Evolutionary conservation across 2,888 invertebrate genomes (phyloP).

Genomic region (Agonopterix alstromeriana): DNA sequence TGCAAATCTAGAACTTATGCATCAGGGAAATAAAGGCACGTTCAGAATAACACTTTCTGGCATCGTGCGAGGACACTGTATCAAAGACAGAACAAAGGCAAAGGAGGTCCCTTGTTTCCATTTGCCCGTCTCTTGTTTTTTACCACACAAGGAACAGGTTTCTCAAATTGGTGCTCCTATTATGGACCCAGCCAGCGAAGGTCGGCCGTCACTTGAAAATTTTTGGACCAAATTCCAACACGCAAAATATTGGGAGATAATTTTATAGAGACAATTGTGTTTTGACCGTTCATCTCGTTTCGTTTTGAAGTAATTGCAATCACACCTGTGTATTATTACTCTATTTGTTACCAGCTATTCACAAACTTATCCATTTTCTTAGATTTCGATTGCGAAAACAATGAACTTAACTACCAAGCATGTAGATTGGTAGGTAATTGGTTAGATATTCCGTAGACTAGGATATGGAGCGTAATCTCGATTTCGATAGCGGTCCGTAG

Average conservation of each 20-base stretch:
- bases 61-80: not conserved
- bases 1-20: too few relatives aligned
- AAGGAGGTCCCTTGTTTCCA: constrained; percentile 53
- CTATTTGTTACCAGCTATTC: too few relatives aligned
- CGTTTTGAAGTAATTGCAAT: too few relatives aligned
- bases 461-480: not conserved
- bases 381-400: too few relatives aligned
- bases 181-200: constrained; percentile 63
- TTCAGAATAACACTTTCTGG: not conserved
- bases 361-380: too few relatives aligned
- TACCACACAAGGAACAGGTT: constrained; percentile 61
- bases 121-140: constrained; percentile 50
- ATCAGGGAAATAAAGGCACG: too few relatives aligned
- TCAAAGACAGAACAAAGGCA: constrained; percentile 44
- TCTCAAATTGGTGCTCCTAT: constrained; percentile 70
- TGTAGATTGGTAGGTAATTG: too few relatives aligned
- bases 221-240: constrained; percentile 68
- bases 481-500: constrained; percentile 1
- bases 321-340: too few relatives aligned
- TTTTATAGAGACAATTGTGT: constrained; percentile 24
- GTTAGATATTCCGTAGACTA: not conserved
- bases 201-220: constrained; percentile 61
- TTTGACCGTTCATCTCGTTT: constrained; percentile 14
- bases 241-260: constrained; percentile 63
- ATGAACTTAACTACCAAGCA: too few relatives aligned